Conservation (phyloP, 2,888 invertebrate genomes). For the Folsomia candida region DNA sequence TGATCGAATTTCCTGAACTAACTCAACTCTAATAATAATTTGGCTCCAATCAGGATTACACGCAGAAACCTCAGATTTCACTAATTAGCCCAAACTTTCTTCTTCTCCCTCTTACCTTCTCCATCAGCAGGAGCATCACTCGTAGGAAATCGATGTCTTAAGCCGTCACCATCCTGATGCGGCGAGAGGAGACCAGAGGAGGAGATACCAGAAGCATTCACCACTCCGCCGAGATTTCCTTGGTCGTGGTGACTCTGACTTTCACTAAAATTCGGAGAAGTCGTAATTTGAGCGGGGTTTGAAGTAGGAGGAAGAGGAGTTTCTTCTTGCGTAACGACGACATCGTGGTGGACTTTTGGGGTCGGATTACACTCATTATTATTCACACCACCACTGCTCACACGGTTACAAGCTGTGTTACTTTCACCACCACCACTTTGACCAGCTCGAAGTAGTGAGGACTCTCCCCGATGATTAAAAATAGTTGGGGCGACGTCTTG, state of each 20-base stretch:
- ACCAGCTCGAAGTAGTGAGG: no score
- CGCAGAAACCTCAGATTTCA: background rate
- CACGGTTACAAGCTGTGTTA: background rate
- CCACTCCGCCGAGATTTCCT: no score
- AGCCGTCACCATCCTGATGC: background rate
- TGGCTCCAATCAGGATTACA: background rate
- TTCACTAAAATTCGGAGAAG: background rate
- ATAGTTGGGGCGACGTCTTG: constrained; percentile 6
- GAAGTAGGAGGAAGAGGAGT: constrained; percentile 1
- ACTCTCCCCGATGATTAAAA: no score
- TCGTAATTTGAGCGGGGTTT: background rate
- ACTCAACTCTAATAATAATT: no score
- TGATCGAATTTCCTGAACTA: no score
- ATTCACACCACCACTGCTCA: constrained; percentile 10
- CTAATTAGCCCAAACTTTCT: background rate
- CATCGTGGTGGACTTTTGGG: background rate
- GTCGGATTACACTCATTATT: constrained; percentile 20
- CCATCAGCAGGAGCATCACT: background rate
- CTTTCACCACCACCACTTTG: background rate
- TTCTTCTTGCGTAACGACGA: background rate
- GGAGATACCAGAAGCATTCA: background rate
- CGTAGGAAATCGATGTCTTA: background rate
- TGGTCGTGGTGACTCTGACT: background rate
- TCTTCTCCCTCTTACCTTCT: background rate
- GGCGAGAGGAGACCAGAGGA: background rate